Evolutionary conservation across 1,140 invertebrate genomes (phyloP).

Genomic region (Drosophila bocki): DNA sequence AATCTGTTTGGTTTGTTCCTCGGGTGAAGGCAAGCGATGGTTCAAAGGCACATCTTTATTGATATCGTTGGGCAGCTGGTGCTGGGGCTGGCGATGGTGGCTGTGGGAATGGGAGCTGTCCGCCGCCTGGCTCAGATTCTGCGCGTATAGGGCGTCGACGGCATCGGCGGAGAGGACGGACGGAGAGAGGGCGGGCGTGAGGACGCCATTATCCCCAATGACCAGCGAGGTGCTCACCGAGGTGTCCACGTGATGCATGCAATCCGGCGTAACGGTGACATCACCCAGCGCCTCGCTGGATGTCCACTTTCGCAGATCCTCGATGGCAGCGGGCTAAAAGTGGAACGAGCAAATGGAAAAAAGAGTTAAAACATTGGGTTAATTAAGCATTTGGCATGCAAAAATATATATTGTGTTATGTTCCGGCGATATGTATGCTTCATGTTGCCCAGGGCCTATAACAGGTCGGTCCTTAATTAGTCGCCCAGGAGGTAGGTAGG

Average conservation of each 20-base stretch:
- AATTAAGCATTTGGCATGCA: constrained; percentile 77
- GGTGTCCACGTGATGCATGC: constrained; percentile 86
- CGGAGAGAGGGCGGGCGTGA: constrained; percentile 81
- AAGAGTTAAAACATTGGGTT: constrained; percentile 41
- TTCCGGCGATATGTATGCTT: constrained; percentile 32
- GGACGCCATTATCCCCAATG: constrained; percentile 79
- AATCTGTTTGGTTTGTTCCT: constrained; percentile 92
- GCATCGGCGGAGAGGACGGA: constrained; percentile 83
- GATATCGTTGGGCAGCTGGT: constrained; percentile 80
- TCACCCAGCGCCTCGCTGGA: constrained; percentile 93
- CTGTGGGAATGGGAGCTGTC: constrained; percentile 60
- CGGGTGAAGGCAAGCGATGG: constrained; percentile 92
- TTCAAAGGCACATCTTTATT: constrained; percentile 90
- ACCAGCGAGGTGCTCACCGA: constrained; percentile 80
- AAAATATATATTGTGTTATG: constrained; percentile 50
- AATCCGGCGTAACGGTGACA: constrained; percentile 91
- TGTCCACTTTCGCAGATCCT: constrained; percentile 93
- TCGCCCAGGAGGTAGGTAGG: constrained; percentile 11
- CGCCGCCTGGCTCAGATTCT: constrained; percentile 74
- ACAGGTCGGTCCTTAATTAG: constrained; percentile 54
- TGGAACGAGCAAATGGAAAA: not conserved
- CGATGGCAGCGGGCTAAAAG: constrained; percentile 91
- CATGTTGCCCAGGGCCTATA: constrained; percentile 13
- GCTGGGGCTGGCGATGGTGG: constrained; percentile 57
- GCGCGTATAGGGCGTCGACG: constrained; percentile 74